Conservation (phyloP, 2,113 vertebrate species). For the Larimichthys crocea region DNA sequence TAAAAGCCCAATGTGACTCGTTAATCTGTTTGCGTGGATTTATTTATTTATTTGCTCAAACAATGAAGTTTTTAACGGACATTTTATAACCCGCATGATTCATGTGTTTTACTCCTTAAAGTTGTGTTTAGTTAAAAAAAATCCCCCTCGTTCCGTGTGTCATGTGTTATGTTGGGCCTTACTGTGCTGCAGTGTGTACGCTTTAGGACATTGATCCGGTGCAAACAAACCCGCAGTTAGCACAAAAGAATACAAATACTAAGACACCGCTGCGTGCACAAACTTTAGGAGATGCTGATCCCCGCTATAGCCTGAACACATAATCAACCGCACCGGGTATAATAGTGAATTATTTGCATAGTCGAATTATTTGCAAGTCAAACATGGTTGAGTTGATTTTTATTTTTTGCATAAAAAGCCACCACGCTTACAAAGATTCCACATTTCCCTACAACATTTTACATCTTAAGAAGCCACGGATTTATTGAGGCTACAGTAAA, state of each 20-base stretch:
- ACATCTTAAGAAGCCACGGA: neutral
- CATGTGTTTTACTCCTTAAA: neutral
- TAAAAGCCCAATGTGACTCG: rapidly evolving
- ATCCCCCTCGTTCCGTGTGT: neutral
- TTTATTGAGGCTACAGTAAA: neutral
- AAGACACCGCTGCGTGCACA: neutral
- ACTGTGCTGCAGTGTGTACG: neutral
- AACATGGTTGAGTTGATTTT: neutral
- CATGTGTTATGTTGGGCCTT: neutral
- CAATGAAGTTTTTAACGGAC: neutral
- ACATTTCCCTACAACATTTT: neutral
- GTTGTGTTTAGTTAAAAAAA: neutral
- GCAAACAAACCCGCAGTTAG: neutral
- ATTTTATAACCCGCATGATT: neutral
- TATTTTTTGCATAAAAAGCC: neutral
- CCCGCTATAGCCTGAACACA: neutral
- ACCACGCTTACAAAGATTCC: neutral
- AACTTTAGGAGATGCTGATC: neutral
- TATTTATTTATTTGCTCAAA: neutral
- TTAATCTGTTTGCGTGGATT: neutral
- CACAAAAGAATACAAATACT: neutral
- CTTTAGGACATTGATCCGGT: neutral
- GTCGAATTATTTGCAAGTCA: neutral
- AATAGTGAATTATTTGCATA: neutral
- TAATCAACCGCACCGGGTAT: neutral